Evolutionary conservation across 2,888 invertebrate species (phyloP), one percentile per base, ranked within the genome.

Genomic region (Ceratothoa steindachneri): DNA sequence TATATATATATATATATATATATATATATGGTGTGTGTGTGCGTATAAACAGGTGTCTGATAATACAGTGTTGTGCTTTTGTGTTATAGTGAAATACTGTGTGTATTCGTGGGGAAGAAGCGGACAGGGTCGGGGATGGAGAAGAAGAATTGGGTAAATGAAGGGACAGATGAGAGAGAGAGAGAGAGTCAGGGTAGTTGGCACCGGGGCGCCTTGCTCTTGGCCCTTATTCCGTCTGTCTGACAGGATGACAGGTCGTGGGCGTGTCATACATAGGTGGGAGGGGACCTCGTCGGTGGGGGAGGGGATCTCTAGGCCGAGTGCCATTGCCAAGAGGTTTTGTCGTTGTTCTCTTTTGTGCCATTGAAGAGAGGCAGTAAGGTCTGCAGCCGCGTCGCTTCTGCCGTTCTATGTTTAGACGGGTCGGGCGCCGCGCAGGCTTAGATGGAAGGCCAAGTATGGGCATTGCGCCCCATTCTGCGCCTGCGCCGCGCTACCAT

Each of bases 1-100:
- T 69, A 69, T 41, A 69, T 69, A 69, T 41, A 69, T 69, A 69
- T 67, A 67, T 67, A 67, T 67, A 67, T 67, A 67, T 41, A 67
- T n/a, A n/a, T n/a, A n/a, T n/a, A n/a, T n/a, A n/a, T n/a, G n/a
- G n/a, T n/a, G n/a, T n/a, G n/a, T n/a, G 15, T 67, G 31, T 67
- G 31, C 31, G 31, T 67, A 67, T 67, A 67, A 30, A 67, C 31
- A 67, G 29, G 31, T 67, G 31, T 67, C 29, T 67, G 31, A 5
- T n/a, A n/a, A n/a, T n/a, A n/a, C n/a, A n/a, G n/a, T n/a, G n/a
- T n/a, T n/a, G n/a, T n/a, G n/a, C n/a, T n/a, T n/a, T n/a, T n/a
- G n/a, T n/a, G n/a, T n/a, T n/a, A n/a, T n/a, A n/a, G n/a, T n/a
- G n/a, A n/a, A n/a, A n/a, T n/a, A n/a, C n/a, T 67, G 30, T 41